Conservation (phyloP, 2,797 vertebrate species). For the Gephyroberyx darwinii region DNA sequence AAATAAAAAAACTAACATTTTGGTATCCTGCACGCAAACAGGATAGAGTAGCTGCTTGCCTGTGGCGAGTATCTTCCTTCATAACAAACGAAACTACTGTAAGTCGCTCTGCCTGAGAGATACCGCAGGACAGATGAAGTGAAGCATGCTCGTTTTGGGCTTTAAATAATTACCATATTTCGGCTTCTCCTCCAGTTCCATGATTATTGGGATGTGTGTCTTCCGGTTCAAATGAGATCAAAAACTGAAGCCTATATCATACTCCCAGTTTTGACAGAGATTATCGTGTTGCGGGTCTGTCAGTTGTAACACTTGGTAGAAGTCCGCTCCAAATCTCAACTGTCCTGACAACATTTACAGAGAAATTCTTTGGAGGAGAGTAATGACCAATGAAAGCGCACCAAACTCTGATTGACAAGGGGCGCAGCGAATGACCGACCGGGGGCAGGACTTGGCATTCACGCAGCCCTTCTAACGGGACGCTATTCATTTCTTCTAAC, state of each 20-base stretch:
- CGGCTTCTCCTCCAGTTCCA: constrained; percentile 78
- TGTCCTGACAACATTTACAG: constrained; percentile 52
- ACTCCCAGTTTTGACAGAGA: constrained; percentile 11
- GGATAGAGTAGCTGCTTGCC: background rate
- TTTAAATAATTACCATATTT: constrained; percentile 76
- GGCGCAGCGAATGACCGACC: constrained; percentile 47
- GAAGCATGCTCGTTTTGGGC: constrained; percentile 6
- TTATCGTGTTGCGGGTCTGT: background rate
- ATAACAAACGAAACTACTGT: background rate
- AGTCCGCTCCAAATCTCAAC: constrained; percentile 64
- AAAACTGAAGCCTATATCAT: constrained; percentile 38
- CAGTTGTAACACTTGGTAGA: constrained; percentile 34
- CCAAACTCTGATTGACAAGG: constrained; percentile 31
- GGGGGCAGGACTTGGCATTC: constrained; percentile 20
- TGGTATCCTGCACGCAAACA: background rate
- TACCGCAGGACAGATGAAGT: constrained; percentile 22
- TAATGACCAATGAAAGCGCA: constrained; percentile 58
- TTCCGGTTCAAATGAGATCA: constrained; percentile 16
- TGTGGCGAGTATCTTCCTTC: background rate
- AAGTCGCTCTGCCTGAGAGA: background rate
- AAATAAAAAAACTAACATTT: background rate
- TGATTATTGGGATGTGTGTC: constrained; percentile 38
- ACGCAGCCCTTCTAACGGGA: constrained; percentile 9
- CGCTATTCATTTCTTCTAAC: background rate
- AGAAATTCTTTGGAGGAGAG: constrained; percentile 7